A percentile compares a stretch with the other conserved stretches of the same genome.
Conservation (phyloP, 2,888 invertebrate species). For the Reticulitermes lucifugus region DNA sequence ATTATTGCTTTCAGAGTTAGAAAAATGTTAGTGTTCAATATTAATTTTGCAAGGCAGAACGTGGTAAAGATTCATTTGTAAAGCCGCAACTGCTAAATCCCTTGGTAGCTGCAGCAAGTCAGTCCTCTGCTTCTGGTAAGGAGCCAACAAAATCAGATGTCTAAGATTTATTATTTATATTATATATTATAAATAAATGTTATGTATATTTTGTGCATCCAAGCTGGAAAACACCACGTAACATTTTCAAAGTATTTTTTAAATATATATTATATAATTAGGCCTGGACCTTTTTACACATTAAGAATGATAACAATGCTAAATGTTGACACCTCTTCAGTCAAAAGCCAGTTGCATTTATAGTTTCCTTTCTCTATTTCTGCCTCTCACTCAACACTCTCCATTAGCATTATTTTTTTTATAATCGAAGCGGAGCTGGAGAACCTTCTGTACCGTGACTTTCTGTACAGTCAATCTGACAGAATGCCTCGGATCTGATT, state of each 20-base stretch:
- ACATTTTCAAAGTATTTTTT: slow-evolving; percentile 50
- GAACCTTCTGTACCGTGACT: slow-evolving; percentile 22
- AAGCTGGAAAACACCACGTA: slow-evolving; percentile 48
- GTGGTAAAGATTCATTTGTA: slow-evolving; percentile 41
- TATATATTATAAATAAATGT: slow-evolving; percentile 51
- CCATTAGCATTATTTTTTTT: slow-evolving; percentile 20
- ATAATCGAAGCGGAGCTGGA: slow-evolving; percentile 19
- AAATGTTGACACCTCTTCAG: slow-evolving; percentile 54
- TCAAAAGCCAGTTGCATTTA: slow-evolving; percentile 54
- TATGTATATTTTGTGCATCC: slow-evolving; percentile 47
- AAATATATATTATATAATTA: slow-evolving; percentile 57
- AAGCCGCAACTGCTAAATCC: slow-evolving; percentile 32
- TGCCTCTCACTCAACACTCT: slow-evolving; percentile 32
- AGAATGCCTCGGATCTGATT: slow-evolving; percentile 38
- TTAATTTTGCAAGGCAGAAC: slow-evolving; percentile 53
- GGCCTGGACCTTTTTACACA: slow-evolving; percentile 58
- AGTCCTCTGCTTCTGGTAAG: slow-evolving; percentile 47
- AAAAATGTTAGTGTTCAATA: slow-evolving; percentile 45
- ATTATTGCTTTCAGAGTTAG: slow-evolving; percentile 55
- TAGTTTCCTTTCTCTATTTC: neutral
- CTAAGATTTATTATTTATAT: slow-evolving; percentile 52
- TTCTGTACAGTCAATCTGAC: slow-evolving; percentile 14
- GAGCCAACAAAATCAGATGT: slow-evolving; percentile 52
- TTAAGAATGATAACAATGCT: slow-evolving; percentile 55
- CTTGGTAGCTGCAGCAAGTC: slow-evolving; percentile 46